Conservation (phyloP, 2,888 invertebrate genomes). For the Macroteleia sp. region DNA sequence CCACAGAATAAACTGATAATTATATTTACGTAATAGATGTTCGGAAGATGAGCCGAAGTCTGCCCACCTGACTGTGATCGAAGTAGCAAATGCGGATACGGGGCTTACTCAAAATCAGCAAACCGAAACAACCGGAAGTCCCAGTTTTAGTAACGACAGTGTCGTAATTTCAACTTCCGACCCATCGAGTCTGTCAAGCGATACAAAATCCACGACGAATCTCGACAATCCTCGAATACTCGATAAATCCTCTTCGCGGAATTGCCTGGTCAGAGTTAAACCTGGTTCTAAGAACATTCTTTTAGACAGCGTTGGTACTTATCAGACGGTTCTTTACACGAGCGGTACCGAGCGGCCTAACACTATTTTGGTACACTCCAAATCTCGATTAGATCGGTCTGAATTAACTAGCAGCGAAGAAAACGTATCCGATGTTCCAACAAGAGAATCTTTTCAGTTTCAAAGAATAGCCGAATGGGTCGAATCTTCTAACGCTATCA, state of each 20-base stretch:
- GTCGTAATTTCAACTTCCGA: conserved; percentile 81
- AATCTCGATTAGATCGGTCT: conserved; percentile 72
- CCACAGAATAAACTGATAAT: too few species aligned
- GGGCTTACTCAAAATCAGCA: conserved; percentile 68
- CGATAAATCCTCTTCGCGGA: conserved; percentile 85
- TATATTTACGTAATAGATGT: background rate
- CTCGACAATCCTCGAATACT: too few species aligned
- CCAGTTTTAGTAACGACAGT: conserved; percentile 81
- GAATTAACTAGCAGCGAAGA: conserved; percentile 79
- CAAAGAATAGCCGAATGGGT: conserved; percentile 88
- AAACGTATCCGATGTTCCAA: conserved; percentile 72
- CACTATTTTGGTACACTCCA: conserved; percentile 79
- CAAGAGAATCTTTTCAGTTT: too few species aligned
- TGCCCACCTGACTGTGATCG: conserved; percentile 75
- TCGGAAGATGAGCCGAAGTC: conserved; percentile 22
- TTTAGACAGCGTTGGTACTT: conserved; percentile 90
- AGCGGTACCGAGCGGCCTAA: conserved; percentile 75
- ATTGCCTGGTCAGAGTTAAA: conserved; percentile 91
- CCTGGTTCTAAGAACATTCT: conserved; percentile 92
- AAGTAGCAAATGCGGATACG: conserved; percentile 73
- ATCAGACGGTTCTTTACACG: conserved; percentile 90
- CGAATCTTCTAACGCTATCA: conserved; percentile 38
- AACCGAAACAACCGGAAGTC: conserved; percentile 75
- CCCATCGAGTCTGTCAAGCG: conserved; percentile 81
- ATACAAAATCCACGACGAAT: conserved; percentile 61